Base-by-base conservation (phyloP, 2,888 invertebrate species). In the Acanthacorydalis orientalis region DNA sequence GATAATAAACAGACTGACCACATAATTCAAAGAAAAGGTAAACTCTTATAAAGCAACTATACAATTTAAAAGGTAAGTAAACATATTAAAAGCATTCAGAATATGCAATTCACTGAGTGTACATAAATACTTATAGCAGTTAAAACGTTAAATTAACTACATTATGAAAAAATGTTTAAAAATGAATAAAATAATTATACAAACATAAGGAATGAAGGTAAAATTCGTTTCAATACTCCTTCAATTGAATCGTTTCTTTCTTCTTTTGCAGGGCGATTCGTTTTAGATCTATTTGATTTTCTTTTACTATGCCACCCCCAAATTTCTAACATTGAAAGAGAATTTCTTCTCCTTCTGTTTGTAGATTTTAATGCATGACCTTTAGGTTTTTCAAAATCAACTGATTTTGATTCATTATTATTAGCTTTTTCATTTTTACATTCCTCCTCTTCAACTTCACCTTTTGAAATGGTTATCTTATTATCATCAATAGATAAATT, bases 301-400 rank as follows among this genome's bases (percentile, higher is more conserved):
- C 76, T 60, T 54, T 73, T 79, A 46, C 71, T 72, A 55, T 83
- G 83, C 82, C 84, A 85, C 45, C 82, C 81, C 83, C 85, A 83
- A 54, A 81, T 80, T 55, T 83, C 78, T 16, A 86, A 63, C 54
- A 78, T 78, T 44, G 78, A 78, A 11, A 84, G 65, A 32, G 81
- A 78, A 63, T 82, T 83, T 37, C 84, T 76, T 51, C 83, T 69
- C n/a, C 84, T 68, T 54, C 83, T 74, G 12, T 51, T 34, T 47
- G 57, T 54, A 33, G 56, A 55, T 44, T 54, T 51, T 2, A 53
- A 52, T 7, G 56, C 54, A 34, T 53, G 52, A 33, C 49, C 53
- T 49, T 52, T 55, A 38, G 51, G 52, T 43, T 50, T 52, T 47
- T 55, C 44, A 40, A 54, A 55, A 12, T 53, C 53, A 45, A 57